Conservation (phyloP, 2,797 vertebrate genomes). For the Brachyalestes nurse region DNA sequence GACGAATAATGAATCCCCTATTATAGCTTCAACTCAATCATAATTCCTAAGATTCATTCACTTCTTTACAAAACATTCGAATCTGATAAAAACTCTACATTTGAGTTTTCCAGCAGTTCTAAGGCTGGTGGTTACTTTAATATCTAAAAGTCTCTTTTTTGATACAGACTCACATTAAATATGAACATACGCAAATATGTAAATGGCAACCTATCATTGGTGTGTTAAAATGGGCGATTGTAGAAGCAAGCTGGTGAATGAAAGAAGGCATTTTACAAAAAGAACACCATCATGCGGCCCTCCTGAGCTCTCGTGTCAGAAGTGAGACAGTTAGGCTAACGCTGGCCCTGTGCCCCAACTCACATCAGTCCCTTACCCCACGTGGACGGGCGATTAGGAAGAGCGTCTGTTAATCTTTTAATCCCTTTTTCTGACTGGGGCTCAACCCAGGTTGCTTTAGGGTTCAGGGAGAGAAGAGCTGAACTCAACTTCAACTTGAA, state of each 20-base stretch:
- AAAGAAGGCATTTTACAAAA: not conserved
- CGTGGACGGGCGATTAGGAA: slow-evolving; percentile 62
- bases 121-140: too few species aligned
- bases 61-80: too few species aligned
- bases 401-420: slow-evolving; percentile 67
- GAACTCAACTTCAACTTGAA: not conserved
- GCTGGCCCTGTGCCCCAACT: slow-evolving; percentile 49
- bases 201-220: too few species aligned
- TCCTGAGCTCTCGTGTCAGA: not conserved
- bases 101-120: too few species aligned
- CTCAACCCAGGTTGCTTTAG: slow-evolving; percentile 32
- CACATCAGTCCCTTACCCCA: slow-evolving; percentile 56
- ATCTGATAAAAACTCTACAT: too few species aligned
- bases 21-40: too few species aligned
- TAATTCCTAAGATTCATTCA: too few species aligned
- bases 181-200: too few species aligned
- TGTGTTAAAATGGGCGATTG: not conserved
- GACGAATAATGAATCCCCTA: too few species aligned
- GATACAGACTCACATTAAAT: too few species aligned
- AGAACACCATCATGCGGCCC: not conserved
- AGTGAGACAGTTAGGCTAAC: slow-evolving; percentile 27
- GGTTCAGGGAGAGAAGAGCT: slow-evolving; percentile 26
- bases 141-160: too few species aligned
- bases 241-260: not conserved
- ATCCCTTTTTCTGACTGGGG: slow-evolving; percentile 52